Evolutionary conservation across 2,888 invertebrate genomes (phyloP).

Genomic region (Microctonus aethiopoides): DNA sequence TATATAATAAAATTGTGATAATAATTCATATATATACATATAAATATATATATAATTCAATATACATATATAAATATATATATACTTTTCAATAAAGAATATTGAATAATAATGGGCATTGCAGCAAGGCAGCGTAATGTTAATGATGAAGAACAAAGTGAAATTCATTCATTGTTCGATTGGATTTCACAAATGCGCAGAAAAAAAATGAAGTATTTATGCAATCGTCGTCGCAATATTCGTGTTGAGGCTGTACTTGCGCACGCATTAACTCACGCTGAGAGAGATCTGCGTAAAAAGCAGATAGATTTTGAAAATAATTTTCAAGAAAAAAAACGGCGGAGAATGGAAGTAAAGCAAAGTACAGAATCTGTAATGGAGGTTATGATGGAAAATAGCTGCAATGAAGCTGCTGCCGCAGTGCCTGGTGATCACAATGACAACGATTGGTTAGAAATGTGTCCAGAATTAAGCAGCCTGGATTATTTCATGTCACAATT

Average conservation of each 20-base stretch:
- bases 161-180: conserved; percentile 59
- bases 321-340: conserved; percentile 68
- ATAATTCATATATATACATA: too few species aligned
- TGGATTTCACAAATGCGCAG: conserved; percentile 76
- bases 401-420: background rate
- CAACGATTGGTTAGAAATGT: conserved; percentile 49
- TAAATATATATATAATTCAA: too few species aligned
- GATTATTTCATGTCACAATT: conserved; percentile 76
- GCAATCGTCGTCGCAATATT: conserved; percentile 72
- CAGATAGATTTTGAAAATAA: conserved; percentile 73
- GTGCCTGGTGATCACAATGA: conserved; percentile 30
- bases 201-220: conserved; percentile 72
- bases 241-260: conserved; percentile 76
- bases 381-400: conserved; percentile 23
- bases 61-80: too few species aligned
- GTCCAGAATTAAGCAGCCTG: conserved; percentile 73
- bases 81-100: too few species aligned
- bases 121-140: conserved; percentile 45
- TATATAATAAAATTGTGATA: too few species aligned
- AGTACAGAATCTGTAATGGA: conserved; percentile 15
- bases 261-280: conserved; percentile 72
- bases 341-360: conserved; percentile 35
- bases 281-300: conserved; percentile 72
- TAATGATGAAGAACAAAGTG: conserved; percentile 48
- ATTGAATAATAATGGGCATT: conserved; percentile 44